phyloP scores from a whole-genome alignment of 2,888 invertebrate species.

The Hirudinaria manillensis region DNA sequence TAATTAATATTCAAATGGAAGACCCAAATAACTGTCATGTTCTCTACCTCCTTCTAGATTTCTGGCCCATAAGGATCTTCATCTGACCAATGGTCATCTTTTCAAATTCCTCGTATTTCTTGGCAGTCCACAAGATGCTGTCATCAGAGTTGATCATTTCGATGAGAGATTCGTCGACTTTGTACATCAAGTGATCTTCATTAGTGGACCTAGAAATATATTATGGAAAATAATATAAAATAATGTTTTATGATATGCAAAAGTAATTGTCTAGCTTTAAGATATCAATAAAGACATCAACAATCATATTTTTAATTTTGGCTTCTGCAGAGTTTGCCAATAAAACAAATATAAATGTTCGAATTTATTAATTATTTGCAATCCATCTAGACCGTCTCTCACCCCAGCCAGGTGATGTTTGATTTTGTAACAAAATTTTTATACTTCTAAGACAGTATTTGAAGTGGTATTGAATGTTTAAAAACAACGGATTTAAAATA shows the following conservation, averaged over 20 bases:
- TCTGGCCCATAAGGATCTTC: neutral
- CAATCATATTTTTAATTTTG: neutral
- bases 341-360: too few species aligned
- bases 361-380: too few species aligned
- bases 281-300: neutral
- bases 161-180: constrained; percentile 8
- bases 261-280: neutral
- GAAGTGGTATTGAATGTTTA: too few species aligned
- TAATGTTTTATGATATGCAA: neutral
- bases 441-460: too few species aligned
- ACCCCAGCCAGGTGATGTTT: too few species aligned
- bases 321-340: neutral
- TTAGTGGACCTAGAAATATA: neutral
- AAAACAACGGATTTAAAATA: too few species aligned
- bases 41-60: neutral
- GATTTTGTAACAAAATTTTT: too few species aligned
- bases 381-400: too few species aligned
- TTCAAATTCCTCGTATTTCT: constrained; percentile 14
- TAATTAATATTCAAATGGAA: too few species aligned
- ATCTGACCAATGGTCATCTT: constrained; percentile 15
- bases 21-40: too few species aligned
- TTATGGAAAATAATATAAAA: too few species aligned
- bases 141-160: constrained; percentile 6
- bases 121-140: neutral
- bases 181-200: neutral